Evolutionary conservation across 2,888 invertebrate species (phyloP).

Genomic region (Phytoseiulus persimilis): DNA sequence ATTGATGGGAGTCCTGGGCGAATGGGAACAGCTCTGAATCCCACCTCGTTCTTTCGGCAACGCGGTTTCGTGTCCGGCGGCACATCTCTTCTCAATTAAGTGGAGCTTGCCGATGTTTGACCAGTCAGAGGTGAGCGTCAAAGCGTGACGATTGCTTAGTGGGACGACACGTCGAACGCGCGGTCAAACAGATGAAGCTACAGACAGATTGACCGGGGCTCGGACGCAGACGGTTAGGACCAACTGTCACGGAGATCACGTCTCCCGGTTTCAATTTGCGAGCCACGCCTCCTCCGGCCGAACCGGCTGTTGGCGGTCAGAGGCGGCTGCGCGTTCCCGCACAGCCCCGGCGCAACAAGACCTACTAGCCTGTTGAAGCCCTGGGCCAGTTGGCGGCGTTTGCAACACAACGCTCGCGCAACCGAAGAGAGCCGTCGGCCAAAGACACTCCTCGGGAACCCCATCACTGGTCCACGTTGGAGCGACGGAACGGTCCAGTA

Average conservation of each 20-base stretch:
- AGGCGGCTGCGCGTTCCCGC: not conserved
- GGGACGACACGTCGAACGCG: not conserved
- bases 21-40: too few species aligned
- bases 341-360: not conserved
- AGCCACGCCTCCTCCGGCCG: not conserved
- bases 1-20: too few species aligned
- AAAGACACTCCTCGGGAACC: too few species aligned
- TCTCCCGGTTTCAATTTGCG: constrained; percentile 5
- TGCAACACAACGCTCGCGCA: too few species aligned
- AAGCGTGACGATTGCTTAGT: not conserved
- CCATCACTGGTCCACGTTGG: too few species aligned
- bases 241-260: constrained; percentile 5
- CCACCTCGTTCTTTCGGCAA: too few species aligned
- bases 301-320: not conserved
- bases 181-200: not conserved
- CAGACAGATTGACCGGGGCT: not conserved
- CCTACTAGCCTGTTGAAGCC: not conserved
- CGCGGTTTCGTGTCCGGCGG: not conserved
- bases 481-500: too few species aligned
- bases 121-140: constrained; percentile 5
- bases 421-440: too few species aligned
- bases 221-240: not conserved
- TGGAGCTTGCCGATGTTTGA: not conserved
- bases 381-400: not conserved
- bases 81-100: not conserved